phyloP scores from a whole-genome alignment of 2,888 invertebrate genomes.

The Drosophila mettleri region DNA sequence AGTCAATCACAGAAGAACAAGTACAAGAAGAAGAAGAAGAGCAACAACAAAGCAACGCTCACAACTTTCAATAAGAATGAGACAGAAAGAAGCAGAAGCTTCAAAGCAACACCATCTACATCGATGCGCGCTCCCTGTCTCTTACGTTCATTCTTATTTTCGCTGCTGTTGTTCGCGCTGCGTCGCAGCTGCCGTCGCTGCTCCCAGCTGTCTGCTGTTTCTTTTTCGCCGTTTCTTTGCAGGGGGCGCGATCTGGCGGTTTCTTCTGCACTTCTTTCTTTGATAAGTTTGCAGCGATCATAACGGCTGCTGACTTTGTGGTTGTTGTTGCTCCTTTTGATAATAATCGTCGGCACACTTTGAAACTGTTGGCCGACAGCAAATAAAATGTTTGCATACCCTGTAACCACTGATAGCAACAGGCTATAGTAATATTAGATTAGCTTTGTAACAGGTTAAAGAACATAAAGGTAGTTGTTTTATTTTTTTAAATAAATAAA shows the following conservation, averaged over 20 bases:
- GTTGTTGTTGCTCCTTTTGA: conserved; percentile 35
- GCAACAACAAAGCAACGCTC: conserved; percentile 12
- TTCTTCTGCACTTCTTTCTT: conserved; percentile 27
- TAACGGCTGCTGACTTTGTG: conserved; percentile 22
- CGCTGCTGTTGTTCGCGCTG: conserved; percentile 8
- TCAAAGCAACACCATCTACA: conserved; percentile 38
- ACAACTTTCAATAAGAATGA: conserved; percentile 29
- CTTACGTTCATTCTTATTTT: too few relatives aligned
- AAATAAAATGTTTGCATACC: conserved; percentile 45
- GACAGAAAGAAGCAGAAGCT: conserved; percentile 16
- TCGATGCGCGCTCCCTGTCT: conserved; percentile 6
- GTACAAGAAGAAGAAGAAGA: neutral
- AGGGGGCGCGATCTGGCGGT: conserved; percentile 63
- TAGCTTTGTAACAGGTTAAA: neutral
- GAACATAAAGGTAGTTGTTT: neutral
- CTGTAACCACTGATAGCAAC: neutral
- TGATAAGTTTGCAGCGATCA: conserved; percentile 50
- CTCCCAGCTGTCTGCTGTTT: conserved; percentile 19
- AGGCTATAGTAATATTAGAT: neutral
- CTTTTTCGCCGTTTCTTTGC: conserved; percentile 32
- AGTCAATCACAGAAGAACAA: conserved; percentile 36
- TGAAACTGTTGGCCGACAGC: conserved; percentile 49
- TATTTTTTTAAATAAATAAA: too few relatives aligned
- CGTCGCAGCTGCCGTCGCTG: conserved; percentile 2
- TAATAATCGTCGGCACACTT: conserved; percentile 67